These are phyloP conservation scores for Sthenelais limicola DNA, from an alignment of 2,888 invertebrate species.

Conservation along the genomic window DNA sequence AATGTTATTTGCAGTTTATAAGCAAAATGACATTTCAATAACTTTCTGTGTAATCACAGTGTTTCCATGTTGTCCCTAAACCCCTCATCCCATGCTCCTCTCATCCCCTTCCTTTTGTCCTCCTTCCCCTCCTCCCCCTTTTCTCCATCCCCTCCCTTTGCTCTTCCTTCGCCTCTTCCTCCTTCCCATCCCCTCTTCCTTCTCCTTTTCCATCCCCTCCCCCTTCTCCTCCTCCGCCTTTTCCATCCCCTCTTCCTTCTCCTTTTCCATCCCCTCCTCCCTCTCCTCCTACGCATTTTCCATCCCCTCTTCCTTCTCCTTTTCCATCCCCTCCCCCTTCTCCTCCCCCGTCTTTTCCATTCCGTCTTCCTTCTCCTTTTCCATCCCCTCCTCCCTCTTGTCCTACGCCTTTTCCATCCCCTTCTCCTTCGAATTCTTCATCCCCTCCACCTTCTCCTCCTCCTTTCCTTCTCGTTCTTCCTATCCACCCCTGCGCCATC, in stretches of 20 bases:
- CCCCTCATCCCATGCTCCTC: too few relatives aligned
- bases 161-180: not conserved
- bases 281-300: not conserved
- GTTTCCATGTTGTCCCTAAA: too few relatives aligned
- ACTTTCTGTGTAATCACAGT: too few relatives aligned
- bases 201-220: not conserved
- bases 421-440: not conserved
- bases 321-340: not conserved
- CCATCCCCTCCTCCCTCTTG: not conserved
- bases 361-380: not conserved
- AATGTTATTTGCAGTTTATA: too few relatives aligned
- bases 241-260: not conserved
- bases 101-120: too few relatives aligned
- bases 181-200: not conserved
- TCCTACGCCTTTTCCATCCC: not conserved
- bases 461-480: not conserved
- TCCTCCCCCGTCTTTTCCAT: not conserved
- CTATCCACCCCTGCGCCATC: not conserved
- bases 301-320: not conserved
- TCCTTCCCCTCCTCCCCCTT: too few relatives aligned
- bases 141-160: too few relatives aligned
- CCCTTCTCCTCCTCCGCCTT: not conserved
- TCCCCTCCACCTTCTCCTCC: not conserved
- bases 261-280: not conserved
- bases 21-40: too few relatives aligned